phyloP scores from a whole-genome alignment of 1,140 invertebrate species.

The Micrasema minimum region DNA sequence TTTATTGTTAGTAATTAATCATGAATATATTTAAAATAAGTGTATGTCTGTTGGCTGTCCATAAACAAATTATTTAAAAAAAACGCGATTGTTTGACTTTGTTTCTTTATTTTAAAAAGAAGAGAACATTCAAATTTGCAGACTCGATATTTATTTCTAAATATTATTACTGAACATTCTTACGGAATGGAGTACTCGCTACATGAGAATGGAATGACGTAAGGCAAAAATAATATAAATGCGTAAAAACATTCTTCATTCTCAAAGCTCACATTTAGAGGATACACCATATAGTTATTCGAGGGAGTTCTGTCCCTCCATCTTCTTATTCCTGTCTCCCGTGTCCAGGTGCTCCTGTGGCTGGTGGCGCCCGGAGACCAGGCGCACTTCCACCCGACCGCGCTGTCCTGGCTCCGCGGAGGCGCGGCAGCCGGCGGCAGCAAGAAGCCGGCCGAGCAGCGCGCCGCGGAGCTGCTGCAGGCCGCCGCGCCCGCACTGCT shows the following conservation, averaged over 20 bases:
- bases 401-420: slow-evolving; percentile 75
- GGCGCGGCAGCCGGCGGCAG: slow-evolving; percentile 78
- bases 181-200: slow-evolving; percentile 38
- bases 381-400: slow-evolving; percentile 78
- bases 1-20: too few species aligned
- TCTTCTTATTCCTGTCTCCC: too few species aligned
- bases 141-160: slow-evolving; percentile 2
- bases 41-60: too few species aligned
- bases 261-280: too few species aligned
- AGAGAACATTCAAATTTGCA: slow-evolving; percentile 9
- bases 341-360: slow-evolving; percentile 78
- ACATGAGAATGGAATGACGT: slow-evolving; percentile 50
- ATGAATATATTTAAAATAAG: too few species aligned
- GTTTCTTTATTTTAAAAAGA: slow-evolving; percentile 31
- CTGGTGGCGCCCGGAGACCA: slow-evolving; percentile 83
- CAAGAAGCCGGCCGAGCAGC: slow-evolving; percentile 81
- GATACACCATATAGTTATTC: too few species aligned
- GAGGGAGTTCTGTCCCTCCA: too few species aligned
- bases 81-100: not conserved
- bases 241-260: slow-evolving; percentile 25
- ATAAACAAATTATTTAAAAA: too few species aligned
- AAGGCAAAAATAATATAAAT: slow-evolving; percentile 40
- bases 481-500: slow-evolving; percentile 74
- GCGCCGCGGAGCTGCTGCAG: slow-evolving; percentile 79
- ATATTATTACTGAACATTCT: slow-evolving; percentile 17